These are phyloP conservation scores for Xestia rhomboidea DNA, from an alignment of 2,888 invertebrate genomes.

Conservation along the genomic window DNA sequence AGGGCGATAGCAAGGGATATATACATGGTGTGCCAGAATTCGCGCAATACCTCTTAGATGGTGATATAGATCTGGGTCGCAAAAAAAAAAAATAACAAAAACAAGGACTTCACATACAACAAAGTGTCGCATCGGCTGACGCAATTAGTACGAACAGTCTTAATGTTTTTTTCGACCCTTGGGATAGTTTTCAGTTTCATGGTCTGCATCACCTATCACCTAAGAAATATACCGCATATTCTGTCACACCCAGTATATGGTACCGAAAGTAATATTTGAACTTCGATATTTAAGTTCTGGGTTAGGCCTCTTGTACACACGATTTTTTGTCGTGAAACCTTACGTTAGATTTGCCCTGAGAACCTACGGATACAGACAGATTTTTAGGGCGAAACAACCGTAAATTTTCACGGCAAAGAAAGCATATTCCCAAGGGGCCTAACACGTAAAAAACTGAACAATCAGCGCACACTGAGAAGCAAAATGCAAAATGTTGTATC, in stretches of 20 bases:
- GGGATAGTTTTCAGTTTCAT: neutral
- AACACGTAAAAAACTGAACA: neutral
- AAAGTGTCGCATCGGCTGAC: neutral
- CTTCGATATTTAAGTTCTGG: neutral
- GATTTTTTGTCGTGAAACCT: neutral
- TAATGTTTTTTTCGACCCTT: too few species aligned
- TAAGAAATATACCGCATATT: neutral
- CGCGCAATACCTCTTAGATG: neutral
- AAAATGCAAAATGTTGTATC: neutral
- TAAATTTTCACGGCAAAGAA: neutral
- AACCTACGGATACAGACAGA: neutral
- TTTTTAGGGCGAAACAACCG: neutral
- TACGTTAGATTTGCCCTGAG: neutral
- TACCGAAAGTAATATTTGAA: neutral
- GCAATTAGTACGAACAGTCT: too few species aligned
- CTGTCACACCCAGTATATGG: neutral
- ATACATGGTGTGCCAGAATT: neutral
- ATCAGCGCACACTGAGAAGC: neutral
- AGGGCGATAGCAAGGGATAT: neutral
- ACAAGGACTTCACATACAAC: neutral
- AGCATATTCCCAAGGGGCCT: neutral
- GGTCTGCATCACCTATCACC: neutral
- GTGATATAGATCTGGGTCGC: neutral
- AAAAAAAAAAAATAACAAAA: neutral
- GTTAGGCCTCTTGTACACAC: neutral